phyloP scores from a whole-genome alignment of 2,797 vertebrate genomes.

The Amazonetta brasiliensis region DNA sequence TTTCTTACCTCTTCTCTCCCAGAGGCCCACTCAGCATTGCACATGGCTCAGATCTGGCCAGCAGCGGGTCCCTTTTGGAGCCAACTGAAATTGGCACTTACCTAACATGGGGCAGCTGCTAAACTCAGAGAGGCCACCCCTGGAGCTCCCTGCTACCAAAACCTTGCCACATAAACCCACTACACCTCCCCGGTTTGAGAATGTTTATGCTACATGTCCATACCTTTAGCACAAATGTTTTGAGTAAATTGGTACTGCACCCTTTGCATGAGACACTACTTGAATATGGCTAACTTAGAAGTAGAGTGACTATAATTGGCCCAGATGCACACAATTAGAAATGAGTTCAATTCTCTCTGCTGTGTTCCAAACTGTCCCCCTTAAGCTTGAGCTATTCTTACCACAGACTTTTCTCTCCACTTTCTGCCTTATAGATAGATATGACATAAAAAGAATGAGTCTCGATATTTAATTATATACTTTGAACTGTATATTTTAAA shows the following conservation, averaged over 20 bases:
- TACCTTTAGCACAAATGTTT: neutral
- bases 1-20: too few species aligned
- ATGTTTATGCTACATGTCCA: neutral
- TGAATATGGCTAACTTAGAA: neutral
- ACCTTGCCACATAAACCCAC: too few species aligned
- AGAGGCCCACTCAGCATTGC: too few species aligned
- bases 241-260: neutral
- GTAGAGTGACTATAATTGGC: neutral
- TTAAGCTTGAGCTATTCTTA: neutral
- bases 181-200: neutral
- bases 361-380: neutral
- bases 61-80: too few species aligned
- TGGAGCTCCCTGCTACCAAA: too few species aligned
- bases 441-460: neutral
- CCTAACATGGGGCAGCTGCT: too few species aligned
- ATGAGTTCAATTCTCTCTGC: neutral
- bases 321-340: neutral
- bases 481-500: conserved; percentile 20
- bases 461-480: neutral
- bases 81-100: too few species aligned
- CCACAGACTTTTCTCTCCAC: neutral
- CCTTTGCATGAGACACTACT: neutral
- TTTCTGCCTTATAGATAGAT: neutral
- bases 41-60: too few species aligned
- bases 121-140: too few species aligned